These are phyloP conservation scores for Antitype chi DNA, from an alignment of 2,888 invertebrate species.

Conservation along the genomic window DNA sequence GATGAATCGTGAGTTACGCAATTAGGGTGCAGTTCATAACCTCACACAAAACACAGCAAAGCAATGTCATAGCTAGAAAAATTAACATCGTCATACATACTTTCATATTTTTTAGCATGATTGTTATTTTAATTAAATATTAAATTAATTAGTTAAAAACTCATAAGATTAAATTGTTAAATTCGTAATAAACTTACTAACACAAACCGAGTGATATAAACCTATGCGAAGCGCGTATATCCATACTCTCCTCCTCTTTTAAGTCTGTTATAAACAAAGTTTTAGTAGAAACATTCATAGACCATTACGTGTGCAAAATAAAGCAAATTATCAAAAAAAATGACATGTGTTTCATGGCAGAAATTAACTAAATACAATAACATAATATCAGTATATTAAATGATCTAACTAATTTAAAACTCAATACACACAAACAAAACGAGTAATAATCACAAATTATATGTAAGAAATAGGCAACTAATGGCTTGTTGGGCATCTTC, in stretches of 20 bases:
- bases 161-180: slow-evolving; percentile 11
- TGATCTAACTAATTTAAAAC: slow-evolving; percentile 34
- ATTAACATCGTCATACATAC: slow-evolving; percentile 8
- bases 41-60: slow-evolving; percentile 22
- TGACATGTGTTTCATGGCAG: not conserved
- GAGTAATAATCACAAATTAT: slow-evolving; percentile 75
- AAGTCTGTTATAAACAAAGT: not conserved
- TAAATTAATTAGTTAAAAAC: slow-evolving; percentile 14
- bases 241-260: not conserved
- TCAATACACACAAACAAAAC: slow-evolving; percentile 34
- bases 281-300: slow-evolving; percentile 19
- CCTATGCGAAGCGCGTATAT: not conserved
- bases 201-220: not conserved
- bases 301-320: not conserved
- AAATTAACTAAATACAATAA: slow-evolving; percentile 27
- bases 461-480: slow-evolving; percentile 81
- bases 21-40: slow-evolving; percentile 36
- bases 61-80: slow-evolving; percentile 15
- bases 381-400: slow-evolving; percentile 48
- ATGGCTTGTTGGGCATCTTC: slow-evolving; percentile 86
- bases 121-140: not conserved
- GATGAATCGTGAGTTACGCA: too few relatives aligned
- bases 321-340: slow-evolving; percentile 11
- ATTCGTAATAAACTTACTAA: slow-evolving; percentile 14
- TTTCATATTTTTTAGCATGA: slow-evolving; percentile 10